phyloP scores from a whole-genome alignment of 2,888 invertebrate species.

The Margaritifera margaritifera region DNA sequence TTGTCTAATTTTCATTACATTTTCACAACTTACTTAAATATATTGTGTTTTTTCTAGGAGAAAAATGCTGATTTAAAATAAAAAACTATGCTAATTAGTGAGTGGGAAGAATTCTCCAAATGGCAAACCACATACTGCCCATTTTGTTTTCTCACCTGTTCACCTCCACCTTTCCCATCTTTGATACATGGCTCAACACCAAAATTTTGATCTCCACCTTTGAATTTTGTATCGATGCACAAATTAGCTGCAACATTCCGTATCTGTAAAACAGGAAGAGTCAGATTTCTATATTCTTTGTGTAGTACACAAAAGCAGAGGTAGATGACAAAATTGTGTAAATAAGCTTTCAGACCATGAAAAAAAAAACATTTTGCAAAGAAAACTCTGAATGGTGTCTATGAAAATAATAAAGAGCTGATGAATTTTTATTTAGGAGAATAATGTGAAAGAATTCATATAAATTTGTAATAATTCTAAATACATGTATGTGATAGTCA shows the following conservation, averaged over 20 bases:
- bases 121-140: too few relatives aligned
- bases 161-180: constrained; percentile 75
- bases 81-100: too few relatives aligned
- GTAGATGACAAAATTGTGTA: background rate
- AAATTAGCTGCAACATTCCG: constrained; percentile 79
- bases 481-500: too few relatives aligned
- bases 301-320: background rate
- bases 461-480: too few relatives aligned
- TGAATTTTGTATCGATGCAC: constrained; percentile 81
- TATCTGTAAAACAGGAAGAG: constrained; percentile 75
- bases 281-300: background rate
- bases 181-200: constrained; percentile 77
- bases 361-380: background rate
- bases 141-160: constrained; percentile 75
- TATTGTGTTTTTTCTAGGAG: background rate
- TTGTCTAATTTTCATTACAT: too few relatives aligned
- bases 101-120: too few relatives aligned
- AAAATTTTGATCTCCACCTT: constrained; percentile 72
- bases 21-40: too few relatives aligned
- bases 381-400: background rate
- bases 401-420: too few relatives aligned
- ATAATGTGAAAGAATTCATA: too few relatives aligned
- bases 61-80: constrained; percentile 1
- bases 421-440: too few relatives aligned
- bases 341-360: too few relatives aligned